Evolutionary conservation across 2,888 invertebrate species (phyloP), one percentile per base, ranked within the genome.

Genomic region (Dryomyza anilis): DNA sequence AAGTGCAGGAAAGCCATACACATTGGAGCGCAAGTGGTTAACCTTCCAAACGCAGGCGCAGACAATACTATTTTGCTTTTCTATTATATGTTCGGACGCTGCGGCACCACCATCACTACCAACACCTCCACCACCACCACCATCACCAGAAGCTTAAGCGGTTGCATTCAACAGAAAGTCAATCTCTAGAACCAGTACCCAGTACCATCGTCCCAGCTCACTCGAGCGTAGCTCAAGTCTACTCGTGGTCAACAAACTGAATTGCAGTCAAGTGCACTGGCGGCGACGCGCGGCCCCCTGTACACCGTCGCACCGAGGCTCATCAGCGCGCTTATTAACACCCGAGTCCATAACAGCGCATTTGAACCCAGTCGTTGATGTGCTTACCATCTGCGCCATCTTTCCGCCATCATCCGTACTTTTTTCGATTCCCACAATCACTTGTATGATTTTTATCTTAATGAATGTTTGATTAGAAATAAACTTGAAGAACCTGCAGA

Each of bases 231-330:
- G 67, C 66, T 64, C 64, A 66, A 64, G 66, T 67, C 65, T 63
- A 66, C 63, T 68, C 65, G 63, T 72, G 71, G 71, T 71, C 71
- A 72, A 71, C 70, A 72, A 70, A 72, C 72, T 70, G 66, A 71
- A 71, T 72, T 70, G 70, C 72, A 72, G 72, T 72, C 72, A 72
- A 72, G 72, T 72, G 70, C 70, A 70, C 63, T 65, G 52, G 57
- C 48, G 36, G 50, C 60, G 58, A 33, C 1, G 23, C n/a, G n/a
- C n/a, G n/a, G n/a, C n/a, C n/a, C n/a, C n/a, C n/a, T n/a, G n/a
- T n/a, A n/a, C n/a, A n/a, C n/a, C 50, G 6, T 50, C 25, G 2
- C 21, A 25, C 14, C n/a, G 23, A 21, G 21, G 12, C 25, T 39
- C 39, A 12, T 39, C 7, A 12, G 33, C 7, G 33, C 16, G 21